Evolutionary conservation across 2,113 vertebrate genomes (phyloP), one percentile per base, ranked within the genome.

Genomic region (Burhinus oedicnemus): DNA sequence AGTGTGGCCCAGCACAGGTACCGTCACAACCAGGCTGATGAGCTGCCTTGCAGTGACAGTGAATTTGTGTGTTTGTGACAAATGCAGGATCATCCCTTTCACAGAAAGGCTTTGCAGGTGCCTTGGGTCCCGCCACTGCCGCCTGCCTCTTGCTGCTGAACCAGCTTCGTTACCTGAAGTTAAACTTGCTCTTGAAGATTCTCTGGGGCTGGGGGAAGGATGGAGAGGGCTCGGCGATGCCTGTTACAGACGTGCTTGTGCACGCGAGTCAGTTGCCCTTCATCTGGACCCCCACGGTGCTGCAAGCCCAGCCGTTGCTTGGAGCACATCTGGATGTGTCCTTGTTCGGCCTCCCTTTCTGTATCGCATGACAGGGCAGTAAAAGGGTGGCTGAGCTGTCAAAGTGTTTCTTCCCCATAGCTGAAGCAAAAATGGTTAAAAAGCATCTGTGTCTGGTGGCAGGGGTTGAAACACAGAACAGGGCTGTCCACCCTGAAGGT

Each of bases 131-230:
- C 15, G 15, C 32, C 1, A 5, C 62, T 71, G 40, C 74, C 3
- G 2, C 34, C 40, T 38, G 60, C 65, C 18, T 66, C 34, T 54
- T 42, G 38, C 45, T 40, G n/a, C 55, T 15, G 29, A 64, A 9
- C 55, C 47, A 30, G 19, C 4, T 0, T 13, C 0, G 0, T 62
- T 66, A 36, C 42, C 55, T 1, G 0, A 29, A 52, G 36, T 6
- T 30, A 22, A 74, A 49, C 23, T 51, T 58, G 36, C n/a, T 72
- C 45, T 38, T 3, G 5, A 58, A 71, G 36, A 15, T 57, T 57
- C 40, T 8, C 6, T 29, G 34, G 20, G 69, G 40, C 62, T 30
- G 58, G 32, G 22, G 70, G 25, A 36, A 29, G 57, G 61, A 18
- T 74, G 42, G 34, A 34, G 36, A 66, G 78, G 44, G 36, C 55